phyloP scores from a whole-genome alignment of 2,888 invertebrate species.

The Catocala sponsa region DNA sequence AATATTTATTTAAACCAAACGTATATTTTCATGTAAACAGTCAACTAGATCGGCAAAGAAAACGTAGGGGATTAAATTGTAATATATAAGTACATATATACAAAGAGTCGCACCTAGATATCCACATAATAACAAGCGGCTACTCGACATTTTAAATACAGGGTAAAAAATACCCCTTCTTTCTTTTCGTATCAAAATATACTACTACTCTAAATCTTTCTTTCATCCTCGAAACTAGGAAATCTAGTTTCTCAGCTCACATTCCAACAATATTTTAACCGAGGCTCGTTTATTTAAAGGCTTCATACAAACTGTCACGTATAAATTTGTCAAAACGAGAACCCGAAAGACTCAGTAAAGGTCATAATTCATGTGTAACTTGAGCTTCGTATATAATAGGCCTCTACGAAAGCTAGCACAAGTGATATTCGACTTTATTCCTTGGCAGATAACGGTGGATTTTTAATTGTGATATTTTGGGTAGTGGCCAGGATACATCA shows the following conservation, averaged over 20 bases:
- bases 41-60: too few relatives aligned
- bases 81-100: too few relatives aligned
- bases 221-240: constrained; percentile 4
- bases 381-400: constrained; percentile 62
- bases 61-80: too few relatives aligned
- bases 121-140: too few relatives aligned
- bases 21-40: too few relatives aligned
- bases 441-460: constrained; percentile 40
- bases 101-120: too few relatives aligned
- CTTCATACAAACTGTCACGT: constrained; percentile 64
- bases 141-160: too few relatives aligned
- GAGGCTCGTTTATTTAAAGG: constrained; percentile 59
- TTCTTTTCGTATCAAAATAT: neutral
- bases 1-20: too few relatives aligned
- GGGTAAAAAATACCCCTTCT: too few relatives aligned
- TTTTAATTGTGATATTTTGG: constrained; percentile 38
- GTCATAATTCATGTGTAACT: constrained; percentile 66
- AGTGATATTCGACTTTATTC: constrained; percentile 43
- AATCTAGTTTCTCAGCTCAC: constrained; percentile 41
- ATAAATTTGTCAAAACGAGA: constrained; percentile 71
- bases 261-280: constrained; percentile 56
- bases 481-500: constrained; percentile 58
- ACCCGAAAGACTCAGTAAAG: constrained; percentile 61
- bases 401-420: constrained; percentile 32
- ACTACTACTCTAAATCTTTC: neutral